A percentile compares a stretch with the other conserved stretches of the same genome.
Conservation (phyloP, 2,888 invertebrate genomes). For the Conistra vaccinii region DNA sequence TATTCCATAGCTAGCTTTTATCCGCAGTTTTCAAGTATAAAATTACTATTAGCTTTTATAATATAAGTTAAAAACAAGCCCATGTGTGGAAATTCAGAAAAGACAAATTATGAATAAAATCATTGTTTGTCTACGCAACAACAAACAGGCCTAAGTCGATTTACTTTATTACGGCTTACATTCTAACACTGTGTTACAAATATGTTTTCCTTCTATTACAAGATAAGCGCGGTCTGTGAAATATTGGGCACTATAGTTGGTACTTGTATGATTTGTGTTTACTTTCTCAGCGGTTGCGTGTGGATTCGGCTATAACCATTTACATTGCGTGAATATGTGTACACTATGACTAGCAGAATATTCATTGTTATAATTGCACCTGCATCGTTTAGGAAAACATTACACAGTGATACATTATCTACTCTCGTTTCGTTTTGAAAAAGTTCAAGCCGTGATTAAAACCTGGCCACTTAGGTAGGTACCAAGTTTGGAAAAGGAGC, state of each 20-base stretch:
- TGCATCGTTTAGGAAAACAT: not conserved
- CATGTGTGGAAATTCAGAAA: not conserved
- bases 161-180: conserved; percentile 48
- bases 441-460: too few species aligned
- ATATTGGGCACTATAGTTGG: conserved; percentile 35
- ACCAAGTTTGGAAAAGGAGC: not conserved
- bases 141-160: conserved; percentile 20
- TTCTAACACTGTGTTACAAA: conserved; percentile 37
- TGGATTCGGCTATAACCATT: conserved; percentile 1
- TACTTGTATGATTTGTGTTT: conserved; percentile 37
- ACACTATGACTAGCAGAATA: not conserved
- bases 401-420: not conserved
- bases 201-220: conserved; percentile 46
- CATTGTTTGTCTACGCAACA: conserved; percentile 15
- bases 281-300: conserved; percentile 18
- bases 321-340: not conserved
- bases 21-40: not conserved
- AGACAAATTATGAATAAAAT: conserved; percentile 12
- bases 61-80: not conserved
- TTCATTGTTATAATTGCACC: not conserved
- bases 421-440: not conserved
- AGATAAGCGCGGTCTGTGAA: conserved; percentile 42
- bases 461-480: not conserved
- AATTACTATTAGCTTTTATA: not conserved
- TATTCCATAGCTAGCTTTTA: too few species aligned